Evolutionary conservation across 2,797 vertebrate genomes (phyloP), one percentile per base, ranked within the genome.

Genomic region (Parauchenoglanis ngamensis): DNA sequence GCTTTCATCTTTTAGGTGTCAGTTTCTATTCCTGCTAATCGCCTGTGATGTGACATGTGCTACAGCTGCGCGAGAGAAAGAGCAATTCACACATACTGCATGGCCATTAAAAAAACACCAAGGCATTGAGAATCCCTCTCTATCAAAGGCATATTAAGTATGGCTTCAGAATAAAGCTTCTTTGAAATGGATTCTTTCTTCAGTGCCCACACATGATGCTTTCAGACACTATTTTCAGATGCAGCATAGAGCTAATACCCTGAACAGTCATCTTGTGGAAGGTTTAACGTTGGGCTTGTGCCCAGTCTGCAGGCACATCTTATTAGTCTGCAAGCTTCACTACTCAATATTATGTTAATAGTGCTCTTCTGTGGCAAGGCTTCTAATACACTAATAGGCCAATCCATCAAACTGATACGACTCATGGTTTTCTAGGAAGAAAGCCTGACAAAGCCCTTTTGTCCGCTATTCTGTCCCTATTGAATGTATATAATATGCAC

Each of bases 141-240:
- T 88, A 89, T 94, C 92, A 94, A 92, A 94, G 90, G 91, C 90
- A 93, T 86, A 88, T 83, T 92, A 93, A 93, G 91, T 87, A 87
- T 89, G 90, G 92, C 94, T 89, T 91, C 82, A 54, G 54, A 88
- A 92, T 93, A 93, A 91, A 87, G 86, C 67, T 73, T 67, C 89
- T 93, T 89, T 94, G 87, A 90, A 84, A 87, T 81, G 75, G 70
- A 67, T 80, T 35, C 75, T 70, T 88, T 94, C 89, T 93, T 94
- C 91, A 90, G 92, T 94, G 91, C 92, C 93, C 92, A 94, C 93
- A 59, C 87, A 87, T 63, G 79, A 83, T 91, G 89, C 90, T 87
- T 92, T 88, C 77, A 81, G 68, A 87, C 52, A 77, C 79, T 86
- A 93, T 93, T 91, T 92, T 90, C 90, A 91, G 90, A 92, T 72